Evolutionary conservation across 2,797 vertebrate species (phyloP).

Genomic region (Scolopax rusticola): DNA sequence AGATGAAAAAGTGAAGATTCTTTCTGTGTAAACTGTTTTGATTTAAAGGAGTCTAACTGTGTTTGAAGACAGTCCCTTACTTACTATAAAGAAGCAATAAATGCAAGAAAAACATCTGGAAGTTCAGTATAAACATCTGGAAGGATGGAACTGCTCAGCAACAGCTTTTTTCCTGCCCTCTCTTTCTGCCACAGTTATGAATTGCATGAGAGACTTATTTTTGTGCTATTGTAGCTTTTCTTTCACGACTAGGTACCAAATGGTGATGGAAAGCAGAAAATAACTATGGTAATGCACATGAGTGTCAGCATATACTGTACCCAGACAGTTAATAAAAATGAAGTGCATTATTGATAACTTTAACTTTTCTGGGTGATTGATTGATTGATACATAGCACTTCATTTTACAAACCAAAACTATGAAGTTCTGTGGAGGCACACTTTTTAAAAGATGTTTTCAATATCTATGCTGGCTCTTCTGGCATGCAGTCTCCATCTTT

Average conservation of each 20-base stretch:
- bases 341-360: background rate
- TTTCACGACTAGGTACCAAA: background rate
- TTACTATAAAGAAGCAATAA: background rate
- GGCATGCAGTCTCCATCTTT: background rate
- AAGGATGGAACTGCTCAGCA: background rate
- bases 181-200: background rate
- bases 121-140: constrained; percentile 35
- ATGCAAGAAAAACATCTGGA: constrained; percentile 22
- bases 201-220: background rate
- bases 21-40: constrained; percentile 8
- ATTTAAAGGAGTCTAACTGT: background rate
- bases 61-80: background rate
- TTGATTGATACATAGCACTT: background rate
- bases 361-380: background rate
- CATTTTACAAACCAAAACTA: background rate
- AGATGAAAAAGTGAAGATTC: background rate
- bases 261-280: background rate
- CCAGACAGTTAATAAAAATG: background rate
- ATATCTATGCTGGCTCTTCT: background rate
- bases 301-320: background rate
- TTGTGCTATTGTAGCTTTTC: background rate
- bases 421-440: background rate
- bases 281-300: background rate
- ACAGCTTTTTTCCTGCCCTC: background rate
- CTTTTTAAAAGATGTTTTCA: background rate